Evolutionary conservation across 1,140 invertebrate genomes (phyloP).

Genomic region (Nomia melanderi): DNA sequence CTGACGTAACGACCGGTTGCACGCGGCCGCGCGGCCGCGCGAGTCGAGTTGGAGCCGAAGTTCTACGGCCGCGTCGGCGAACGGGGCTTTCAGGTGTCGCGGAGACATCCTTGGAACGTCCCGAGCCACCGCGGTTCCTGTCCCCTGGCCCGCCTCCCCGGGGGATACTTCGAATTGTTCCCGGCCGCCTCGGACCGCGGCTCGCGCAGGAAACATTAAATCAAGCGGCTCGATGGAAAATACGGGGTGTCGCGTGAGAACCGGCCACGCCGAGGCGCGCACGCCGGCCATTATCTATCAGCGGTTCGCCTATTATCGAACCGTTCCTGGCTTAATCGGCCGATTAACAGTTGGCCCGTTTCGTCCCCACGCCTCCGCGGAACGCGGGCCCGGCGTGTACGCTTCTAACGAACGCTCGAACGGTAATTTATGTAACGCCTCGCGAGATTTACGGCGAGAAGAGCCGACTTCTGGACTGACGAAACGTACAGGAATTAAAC

Average conservation of each 20-base stretch:
- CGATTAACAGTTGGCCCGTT: not conserved
- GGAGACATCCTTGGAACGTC: constrained; percentile 70
- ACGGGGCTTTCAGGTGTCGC: constrained; percentile 66
- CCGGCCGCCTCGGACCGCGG: not conserved
- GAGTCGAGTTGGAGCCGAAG: not conserved
- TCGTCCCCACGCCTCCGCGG: not conserved
- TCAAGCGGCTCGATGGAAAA: constrained; percentile 35
- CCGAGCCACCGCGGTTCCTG: constrained; percentile 41
- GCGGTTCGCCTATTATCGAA: not conserved
- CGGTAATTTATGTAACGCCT: constrained; percentile 6
- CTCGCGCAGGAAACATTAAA: constrained; percentile 40
- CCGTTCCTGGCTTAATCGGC: not conserved
- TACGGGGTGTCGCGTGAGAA: constrained; percentile 35
- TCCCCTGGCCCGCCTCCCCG: constrained; percentile 15
- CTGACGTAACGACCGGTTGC: constrained; percentile 63
- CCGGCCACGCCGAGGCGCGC: not conserved
- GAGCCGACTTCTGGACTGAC: not conserved
- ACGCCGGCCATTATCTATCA: not conserved
- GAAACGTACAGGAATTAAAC: constrained; percentile 6
- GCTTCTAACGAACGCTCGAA: constrained; percentile 5
- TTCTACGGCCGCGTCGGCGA: too few relatives aligned
- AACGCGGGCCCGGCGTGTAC: not conserved
- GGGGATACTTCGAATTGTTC: constrained; percentile 44
- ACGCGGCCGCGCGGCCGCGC: constrained; percentile 29
- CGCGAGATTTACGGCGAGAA: constrained; percentile 2